Conservation (phyloP, 1,140 invertebrate species). For the Rhagoletis zephyria region DNA sequence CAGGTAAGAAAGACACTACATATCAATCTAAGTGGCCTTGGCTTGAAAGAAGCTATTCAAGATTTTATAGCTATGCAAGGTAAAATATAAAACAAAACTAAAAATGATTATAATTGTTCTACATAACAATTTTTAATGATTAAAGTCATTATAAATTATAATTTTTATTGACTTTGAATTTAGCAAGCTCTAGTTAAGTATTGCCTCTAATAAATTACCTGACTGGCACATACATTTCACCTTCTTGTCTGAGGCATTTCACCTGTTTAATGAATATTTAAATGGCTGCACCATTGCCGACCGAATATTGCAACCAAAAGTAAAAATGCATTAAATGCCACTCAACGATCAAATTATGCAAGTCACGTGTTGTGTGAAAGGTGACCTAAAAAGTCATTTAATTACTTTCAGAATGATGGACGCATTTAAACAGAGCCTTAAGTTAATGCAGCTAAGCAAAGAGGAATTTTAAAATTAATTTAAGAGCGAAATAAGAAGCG, state of each 20-base stretch:
- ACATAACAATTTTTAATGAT: too few species aligned
- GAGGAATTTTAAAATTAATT: background rate
- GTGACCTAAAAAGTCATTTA: constrained; percentile 20
- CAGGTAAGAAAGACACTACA: too few species aligned
- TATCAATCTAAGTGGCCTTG: too few species aligned
- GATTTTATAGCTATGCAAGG: too few species aligned
- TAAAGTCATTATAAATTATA: too few species aligned
- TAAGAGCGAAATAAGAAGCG: background rate
- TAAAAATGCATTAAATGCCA: background rate
- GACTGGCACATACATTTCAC: too few species aligned
- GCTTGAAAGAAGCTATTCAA: too few species aligned
- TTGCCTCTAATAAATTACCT: too few species aligned
- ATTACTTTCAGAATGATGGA: constrained; percentile 2
- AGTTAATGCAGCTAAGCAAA: background rate
- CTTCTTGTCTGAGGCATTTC: background rate
- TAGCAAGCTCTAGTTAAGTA: too few species aligned
- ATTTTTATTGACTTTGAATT: too few species aligned
- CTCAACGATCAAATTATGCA: constrained; percentile 4
- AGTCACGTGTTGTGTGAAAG: constrained; percentile 21
- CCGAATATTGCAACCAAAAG: background rate
- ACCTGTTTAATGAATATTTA: background rate
- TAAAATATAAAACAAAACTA: too few species aligned
- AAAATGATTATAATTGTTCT: too few species aligned
- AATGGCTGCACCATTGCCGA: background rate
- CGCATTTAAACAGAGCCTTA: background rate